Percentiles rank a stretch among this genome's conserved stretches.
Evolutionary conservation across 2,888 invertebrate genomes (phyloP).

Genomic region (Melanostoma scalare): DNA sequence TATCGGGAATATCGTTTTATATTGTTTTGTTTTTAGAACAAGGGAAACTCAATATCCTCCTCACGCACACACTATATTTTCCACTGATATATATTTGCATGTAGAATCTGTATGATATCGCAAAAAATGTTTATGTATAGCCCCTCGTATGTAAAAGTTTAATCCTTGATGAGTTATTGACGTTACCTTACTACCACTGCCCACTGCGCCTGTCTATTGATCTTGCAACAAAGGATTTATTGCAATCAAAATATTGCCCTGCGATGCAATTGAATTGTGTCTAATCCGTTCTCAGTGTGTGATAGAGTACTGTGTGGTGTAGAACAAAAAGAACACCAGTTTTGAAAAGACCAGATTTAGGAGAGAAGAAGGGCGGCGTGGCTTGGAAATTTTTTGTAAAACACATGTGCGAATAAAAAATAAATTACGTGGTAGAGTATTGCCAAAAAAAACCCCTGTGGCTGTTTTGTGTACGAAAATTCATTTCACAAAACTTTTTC

Average conservation of each 20-base stretch:
- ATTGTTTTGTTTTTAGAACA: slow-evolving; percentile 23
- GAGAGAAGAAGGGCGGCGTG: slow-evolving; percentile 20
- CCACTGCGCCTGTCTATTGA: slow-evolving; percentile 44
- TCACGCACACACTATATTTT: slow-evolving; percentile 3
- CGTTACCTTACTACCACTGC: slow-evolving; percentile 16
- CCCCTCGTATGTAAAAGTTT: slow-evolving; percentile 32
- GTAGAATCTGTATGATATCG: slow-evolving; percentile 1
- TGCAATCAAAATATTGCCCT: slow-evolving; percentile 69
- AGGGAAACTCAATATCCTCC: slow-evolving; percentile 4
- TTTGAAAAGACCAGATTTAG: not conserved
- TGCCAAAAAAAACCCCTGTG: slow-evolving; percentile 47
- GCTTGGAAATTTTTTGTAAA: slow-evolving; percentile 3
- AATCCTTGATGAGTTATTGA: slow-evolving; percentile 66
- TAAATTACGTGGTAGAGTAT: not conserved
- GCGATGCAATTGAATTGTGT: slow-evolving; percentile 62
- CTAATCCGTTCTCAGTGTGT: slow-evolving; percentile 53
- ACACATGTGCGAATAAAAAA: slow-evolving; percentile 12
- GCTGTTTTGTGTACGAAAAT: slow-evolving; percentile 60
- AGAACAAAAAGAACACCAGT: slow-evolving; percentile 2
- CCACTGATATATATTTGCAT: slow-evolving; percentile 37
- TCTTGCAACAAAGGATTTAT: slow-evolving; percentile 62
- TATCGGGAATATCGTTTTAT: slow-evolving; percentile 7
- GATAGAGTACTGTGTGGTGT: slow-evolving; percentile 1
- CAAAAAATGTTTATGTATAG: not conserved
- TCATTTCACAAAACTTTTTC: slow-evolving; percentile 51